Percentiles rank a stretch among this genome's conserved stretches.
These are phyloP conservation scores for Apodemia hepburni DNA, from an alignment of 2,888 invertebrate species.

Conservation along the genomic window DNA sequence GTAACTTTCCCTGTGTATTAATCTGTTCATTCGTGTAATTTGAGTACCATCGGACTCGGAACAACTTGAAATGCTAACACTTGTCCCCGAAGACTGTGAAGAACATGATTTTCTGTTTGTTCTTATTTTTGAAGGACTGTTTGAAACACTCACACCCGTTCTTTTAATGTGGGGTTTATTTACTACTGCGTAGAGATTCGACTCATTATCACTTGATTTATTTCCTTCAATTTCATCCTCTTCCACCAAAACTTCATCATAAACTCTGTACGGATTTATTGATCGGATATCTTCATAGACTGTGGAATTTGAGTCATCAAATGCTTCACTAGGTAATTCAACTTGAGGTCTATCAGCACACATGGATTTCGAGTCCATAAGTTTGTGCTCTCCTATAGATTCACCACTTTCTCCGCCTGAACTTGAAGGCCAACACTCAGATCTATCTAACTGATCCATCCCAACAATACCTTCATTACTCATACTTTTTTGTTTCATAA, in stretches of 20 bases:
- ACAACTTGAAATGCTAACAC: conserved; percentile 76
- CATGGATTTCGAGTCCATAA: conserved; percentile 44
- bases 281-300: conserved; percentile 65
- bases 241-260: conserved; percentile 68
- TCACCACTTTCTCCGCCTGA: conserved; percentile 82
- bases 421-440: conserved; percentile 89
- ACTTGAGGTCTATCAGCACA: conserved; percentile 64
- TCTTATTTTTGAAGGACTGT: conserved; percentile 66
- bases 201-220: conserved; percentile 64
- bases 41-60: conserved; percentile 78
- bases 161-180: conserved; percentile 67
- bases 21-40: conserved; percentile 68
- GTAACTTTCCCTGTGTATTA: conserved; percentile 55
- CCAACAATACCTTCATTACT: conserved; percentile 87
- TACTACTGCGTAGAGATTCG: conserved; percentile 69
- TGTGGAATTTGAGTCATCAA: conserved; percentile 57
- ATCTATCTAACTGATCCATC: conserved; percentile 86
- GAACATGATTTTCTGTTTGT: conserved; percentile 64
- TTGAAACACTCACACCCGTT: conserved; percentile 76
- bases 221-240: conserved; percentile 70
- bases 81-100: conserved; percentile 73
- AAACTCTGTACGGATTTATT: conserved; percentile 60
- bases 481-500: conserved; percentile 94
- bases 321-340: conserved; percentile 75
- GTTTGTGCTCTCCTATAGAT: conserved; percentile 72